Base-by-base conservation (phyloP, 2,113 vertebrate genomes). In the Pyxicephalus adspersus region DNA sequence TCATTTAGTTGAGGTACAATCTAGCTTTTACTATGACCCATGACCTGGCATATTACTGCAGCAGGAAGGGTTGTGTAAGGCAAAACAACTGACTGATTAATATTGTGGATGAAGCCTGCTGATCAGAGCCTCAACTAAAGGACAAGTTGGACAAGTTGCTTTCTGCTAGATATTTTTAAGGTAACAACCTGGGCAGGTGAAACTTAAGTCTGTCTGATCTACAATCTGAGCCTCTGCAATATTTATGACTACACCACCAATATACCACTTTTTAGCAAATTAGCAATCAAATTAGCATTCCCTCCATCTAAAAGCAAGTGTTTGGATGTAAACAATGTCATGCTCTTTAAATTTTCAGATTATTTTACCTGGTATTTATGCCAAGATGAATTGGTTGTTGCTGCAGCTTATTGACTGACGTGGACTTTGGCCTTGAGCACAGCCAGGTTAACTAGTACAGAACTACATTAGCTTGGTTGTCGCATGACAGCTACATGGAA, bases 401-500 rank as follows among this genome's bases (percentile, higher is more conserved):
- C 52, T 29, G 70, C 20, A 34, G 26, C 1, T 73, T 58, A 73
- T 34, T 16, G 19, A 54, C 18, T 73, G 50, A 73, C 13, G 70
- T 73, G 70, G 70, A 73, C 70, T 73, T 73, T 73, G 28, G 70
- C 70, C 70, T 34, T 57, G 15, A 31, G 19, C 20, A 31, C 31
- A 34, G 31, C 9, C n/a, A 28, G 25, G 28, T 19, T 15, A 58
- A n/a, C 16, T 54, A 22, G 29, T 20, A 29, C 70, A 58, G 1
- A 3, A 25, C 50, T 29, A 31, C 20, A 73, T 57, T 31, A 31
- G 57, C 70, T 73, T 31, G 34, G 70, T 52, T 57, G 70, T 22
- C n/a, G 66, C 9, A 70, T 20, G 6, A 28, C 67, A 28, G 16
- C 65, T 18, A 52, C 3, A 16, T 34, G 31, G 31, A 34, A 31